Base-by-base conservation (phyloP, 2,888 invertebrate species). In the Ferdinandea cuprea region DNA sequence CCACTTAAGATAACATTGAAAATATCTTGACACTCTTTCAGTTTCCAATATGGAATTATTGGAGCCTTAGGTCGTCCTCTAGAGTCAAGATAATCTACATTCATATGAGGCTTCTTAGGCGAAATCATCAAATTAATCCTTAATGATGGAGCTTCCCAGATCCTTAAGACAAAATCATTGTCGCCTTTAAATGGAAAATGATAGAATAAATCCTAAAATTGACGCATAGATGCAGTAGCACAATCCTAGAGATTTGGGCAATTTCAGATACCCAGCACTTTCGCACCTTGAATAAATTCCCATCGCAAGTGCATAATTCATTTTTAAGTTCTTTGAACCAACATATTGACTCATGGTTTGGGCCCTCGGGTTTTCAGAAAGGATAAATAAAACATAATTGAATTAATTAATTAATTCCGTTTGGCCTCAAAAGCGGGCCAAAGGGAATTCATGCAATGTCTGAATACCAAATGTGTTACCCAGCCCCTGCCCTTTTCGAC, bases 31-130 rank as follows among this genome's bases (percentile, higher is more conserved):
- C n/a, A n/a, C 6, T n/a, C 13, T 37, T 37, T n/a, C 2, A 28
- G 7, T 28, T 28, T 28, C 28, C 28, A 6, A 6, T 13, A 13
- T 37, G 37, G 8, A 8, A 13, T n/a, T 1, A 6, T 13, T 37
- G 5, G 6, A 6, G 4, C n/a, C 2, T 4, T 0, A 7, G 40
- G 15, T 13, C 13, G 40, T 13, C 7, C 15, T n/a, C n/a, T n/a
- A n/a, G n/a, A 71, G 40, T 40, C 58, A 71, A 59, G 40, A 71
- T 30, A 59, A 59, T 59, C 69, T 19, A 37, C 59, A 48, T 59
- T 58, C 58, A 32, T 28, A 11, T 19, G 25, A 50, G 59, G 19
- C 30, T 21, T 42, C 21, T 15, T 30, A 59, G 13, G 30, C 7
- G 48, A 21, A 48, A 59, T 48, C 58, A 32, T 71, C 59, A 35